Base-by-base conservation (phyloP, 2,888 invertebrate species). In the Tineola bisselliella region DNA sequence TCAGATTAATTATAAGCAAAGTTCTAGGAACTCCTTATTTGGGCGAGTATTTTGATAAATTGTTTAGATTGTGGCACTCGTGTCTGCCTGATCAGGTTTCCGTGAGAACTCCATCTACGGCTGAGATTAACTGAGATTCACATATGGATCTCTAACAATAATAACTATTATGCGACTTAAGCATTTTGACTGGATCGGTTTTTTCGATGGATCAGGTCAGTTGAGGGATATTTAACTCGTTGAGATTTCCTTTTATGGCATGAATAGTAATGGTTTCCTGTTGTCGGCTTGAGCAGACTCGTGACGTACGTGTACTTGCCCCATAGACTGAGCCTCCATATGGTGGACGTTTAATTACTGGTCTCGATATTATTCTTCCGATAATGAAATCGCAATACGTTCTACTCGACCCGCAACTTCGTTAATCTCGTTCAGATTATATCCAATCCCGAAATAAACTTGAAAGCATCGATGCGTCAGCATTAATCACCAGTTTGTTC, bases 1-100 rank as follows among this genome's bases (percentile, higher is more conserved):
- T 33, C 11, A 15, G 19, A 58, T 33, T 33, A 58, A 58, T 58
- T 58, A 58, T 58, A 18, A 30, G 70, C 68, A 70, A 70, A 69
- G 69, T 69, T 75, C 72, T 72, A 81, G 87, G 84, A 86, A 86
- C 81, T 77, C 81, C 81, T 75, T 83, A 73, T 84, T 81, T 73
- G 79, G 84, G 68, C 65, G 15, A 70, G 73, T 77, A 78, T 84
- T 84, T 84, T 84, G 79, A 84, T 81, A 76, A 75, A 75, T 79
- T 76, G 76, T 78, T 79, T 76, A 78, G 81, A 81, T 82, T 76
- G 72, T 74, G 72, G 75, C 13, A 72, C 74, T 79, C 73, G 74
- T 74, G 75, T 70, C 70, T 73, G 73, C 69, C 75, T 71, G 77
- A 86, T 84, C 81, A 78, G 77, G 83, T 84, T 84, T 79, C 76